Evolutionary conservation across 2,888 invertebrate genomes (phyloP), one percentile per base, ranked within the genome.

Genomic region (Lucinisca nassula): DNA sequence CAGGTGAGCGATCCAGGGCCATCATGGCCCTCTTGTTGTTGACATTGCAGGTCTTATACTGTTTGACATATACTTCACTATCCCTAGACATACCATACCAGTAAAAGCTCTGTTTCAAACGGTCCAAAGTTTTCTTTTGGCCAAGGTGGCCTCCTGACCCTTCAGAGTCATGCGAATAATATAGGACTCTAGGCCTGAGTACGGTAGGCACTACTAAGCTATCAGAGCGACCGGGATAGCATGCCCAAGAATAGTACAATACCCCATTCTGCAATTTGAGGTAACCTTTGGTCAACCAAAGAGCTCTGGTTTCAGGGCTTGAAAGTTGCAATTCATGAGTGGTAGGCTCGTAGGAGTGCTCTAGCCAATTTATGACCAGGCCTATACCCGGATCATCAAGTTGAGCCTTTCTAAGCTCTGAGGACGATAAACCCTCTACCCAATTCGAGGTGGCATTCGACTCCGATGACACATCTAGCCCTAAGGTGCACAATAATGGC

Each of bases 401-500:
- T 37, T 70, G 32, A 70, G 37, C 37, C 70, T 30, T 32, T 24
- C 70, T 70, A 17, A 70, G 70, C 32, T 70, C 70, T 17, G 21
- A 24, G 24, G 37, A 70, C 24, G 70, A 70, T 4, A 70, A 21
- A 32, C 35, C 14, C 32, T 35, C 70, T 17, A 70, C 17, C 70
- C 32, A 32, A 70, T 35, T 70, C 4, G 32, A 37, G 32, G 24
- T n/a, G 21, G 55, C 24, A 8, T 55, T 8, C 10, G 55, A 17
- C 55, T 55, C 55, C 4, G 55, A n/a, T 30, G 32, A 32, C 79
- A 84, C 14, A 49, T n/a, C 12, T 37, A 6, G 35, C 79, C 55
- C 21, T 30, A 72, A 27, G 21, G 51, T 10, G 58, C 24, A 67
- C 81, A 81, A 55, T 85, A 81, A 0, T 24, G 21, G 74, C 85